Evolutionary conservation across 2,888 invertebrate genomes (phyloP), one percentile per base, ranked within the genome.

Genomic region (Polyommatus iphigenia): DNA sequence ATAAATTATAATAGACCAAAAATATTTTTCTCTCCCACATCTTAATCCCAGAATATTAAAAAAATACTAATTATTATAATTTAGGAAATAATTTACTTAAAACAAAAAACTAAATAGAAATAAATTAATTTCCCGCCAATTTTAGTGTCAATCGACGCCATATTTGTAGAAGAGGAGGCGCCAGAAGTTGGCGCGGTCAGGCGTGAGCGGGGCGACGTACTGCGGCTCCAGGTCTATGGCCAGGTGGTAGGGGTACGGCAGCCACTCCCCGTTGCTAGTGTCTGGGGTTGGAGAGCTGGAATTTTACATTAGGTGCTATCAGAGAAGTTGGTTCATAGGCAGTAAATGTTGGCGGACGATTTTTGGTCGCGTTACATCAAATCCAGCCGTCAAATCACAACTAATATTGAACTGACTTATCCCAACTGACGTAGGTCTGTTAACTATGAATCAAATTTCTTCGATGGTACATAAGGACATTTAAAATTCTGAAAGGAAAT

Each of bases 101-200:
- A 20, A 10, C 13, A 59, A 57, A 50, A 76, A 36, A 36, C 15
- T 41, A n/a, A 72, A 7, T 41, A 72, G 18, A 72, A 72, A 20
- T 73, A 24, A 46, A 24, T 50, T 41, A 36, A 71, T n/a, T 29
- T 62, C 41, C 41, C 29, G 57, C 59, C 13, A n/a, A 71, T 50
- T 71, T 59, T 29, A 76, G 32, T 71, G 36, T 36, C 72, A 13
- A 57, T 77, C 54, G 18, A 77, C 88, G 80, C 92, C 92, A 85
- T 91, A 92, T 85, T 91, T 88, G 77, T 84, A 84, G 81, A 88
- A 93, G 20, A 91, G 83, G 6, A 87, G 83, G 71, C 91, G 88
- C 93, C 93, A 94, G 80, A 92, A 94, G 80, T 88, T 85, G 0
- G 93, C 90, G 15, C 93, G 83, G n/a, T 94, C 93, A 0, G 91